Percentiles rank a stretch among this genome's conserved stretches.
phyloP scores from a whole-genome alignment of 2,888 invertebrate genomes.

The Eretmocerus hayati region DNA sequence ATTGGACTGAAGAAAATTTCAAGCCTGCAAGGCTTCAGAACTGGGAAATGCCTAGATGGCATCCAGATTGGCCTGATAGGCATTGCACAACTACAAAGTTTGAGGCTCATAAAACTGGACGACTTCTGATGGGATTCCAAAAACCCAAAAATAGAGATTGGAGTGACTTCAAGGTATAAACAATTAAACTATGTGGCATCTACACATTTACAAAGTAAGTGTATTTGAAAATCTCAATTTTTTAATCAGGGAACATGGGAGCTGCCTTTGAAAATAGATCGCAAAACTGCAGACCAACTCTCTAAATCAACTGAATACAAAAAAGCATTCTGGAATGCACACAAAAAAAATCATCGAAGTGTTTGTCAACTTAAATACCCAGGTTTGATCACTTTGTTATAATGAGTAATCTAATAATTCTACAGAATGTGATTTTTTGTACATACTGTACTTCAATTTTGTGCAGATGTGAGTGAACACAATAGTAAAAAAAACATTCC shows the following conservation, averaged over 20 bases:
- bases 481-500: too few relatives aligned
- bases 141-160: slow-evolving; percentile 27
- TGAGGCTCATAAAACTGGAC: slow-evolving; percentile 30
- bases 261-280: slow-evolving; percentile 31
- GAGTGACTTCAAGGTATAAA: slow-evolving; percentile 30
- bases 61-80: slow-evolving; percentile 30
- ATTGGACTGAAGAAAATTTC: slow-evolving; percentile 33
- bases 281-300: slow-evolving; percentile 27
- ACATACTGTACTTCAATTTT: too few relatives aligned
- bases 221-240: background rate
- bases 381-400: too few relatives aligned
- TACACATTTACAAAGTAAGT: too few relatives aligned
- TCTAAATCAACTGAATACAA: slow-evolving; percentile 26
- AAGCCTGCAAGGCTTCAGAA: slow-evolving; percentile 31
- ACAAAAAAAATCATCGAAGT: slow-evolving; percentile 18
- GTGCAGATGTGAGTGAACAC: too few relatives aligned
- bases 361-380: too few relatives aligned
- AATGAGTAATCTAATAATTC: too few relatives aligned
- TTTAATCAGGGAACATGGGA: slow-evolving; percentile 29
- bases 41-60: slow-evolving; percentile 37
- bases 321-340: slow-evolving; percentile 27
- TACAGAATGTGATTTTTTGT: too few relatives aligned
- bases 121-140: slow-evolving; percentile 25
- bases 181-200: too few relatives aligned
- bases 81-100: slow-evolving; percentile 31